phyloP scores from a whole-genome alignment of 1,140 invertebrate genomes.

The Drosophila sturtevanti region DNA sequence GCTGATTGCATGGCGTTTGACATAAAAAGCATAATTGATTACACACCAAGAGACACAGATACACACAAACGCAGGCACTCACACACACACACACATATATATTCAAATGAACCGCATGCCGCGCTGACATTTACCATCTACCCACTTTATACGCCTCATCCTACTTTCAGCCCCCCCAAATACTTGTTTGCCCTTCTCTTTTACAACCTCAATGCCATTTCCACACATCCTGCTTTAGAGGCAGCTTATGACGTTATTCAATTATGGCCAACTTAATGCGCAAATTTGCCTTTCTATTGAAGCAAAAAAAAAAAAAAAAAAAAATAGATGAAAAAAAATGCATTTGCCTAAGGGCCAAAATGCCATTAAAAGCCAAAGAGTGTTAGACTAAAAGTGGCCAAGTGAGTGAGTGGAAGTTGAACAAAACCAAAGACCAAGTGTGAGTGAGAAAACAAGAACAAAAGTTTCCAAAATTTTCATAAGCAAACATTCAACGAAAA shows the following conservation, averaged over 20 bases:
- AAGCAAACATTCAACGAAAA: too few species aligned
- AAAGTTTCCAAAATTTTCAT: too few species aligned
- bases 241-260: slow-evolving; percentile 68
- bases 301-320: background rate
- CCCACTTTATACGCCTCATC: too few species aligned
- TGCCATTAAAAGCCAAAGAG: slow-evolving; percentile 45
- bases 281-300: slow-evolving; percentile 64
- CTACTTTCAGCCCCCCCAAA: background rate
- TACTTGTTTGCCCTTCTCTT: background rate
- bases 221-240: slow-evolving; percentile 26
- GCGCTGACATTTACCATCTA: slow-evolving; percentile 3
- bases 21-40: slow-evolving; percentile 78
- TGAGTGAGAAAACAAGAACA: too few species aligned
- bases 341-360: slow-evolving; percentile 67
- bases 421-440: too few species aligned
- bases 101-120: slow-evolving; percentile 10
- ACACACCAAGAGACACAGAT: slow-evolving; percentile 34
- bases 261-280: slow-evolving; percentile 71
- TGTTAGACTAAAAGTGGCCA: background rate
- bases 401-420: background rate
- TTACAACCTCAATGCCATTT: background rate
- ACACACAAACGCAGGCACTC: background rate
- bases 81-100: background rate
- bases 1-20: slow-evolving; percentile 46
- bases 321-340: slow-evolving; percentile 34